Evolutionary conservation across 2,888 invertebrate genomes (phyloP).

Genomic region (Pheosia gnoma): DNA sequence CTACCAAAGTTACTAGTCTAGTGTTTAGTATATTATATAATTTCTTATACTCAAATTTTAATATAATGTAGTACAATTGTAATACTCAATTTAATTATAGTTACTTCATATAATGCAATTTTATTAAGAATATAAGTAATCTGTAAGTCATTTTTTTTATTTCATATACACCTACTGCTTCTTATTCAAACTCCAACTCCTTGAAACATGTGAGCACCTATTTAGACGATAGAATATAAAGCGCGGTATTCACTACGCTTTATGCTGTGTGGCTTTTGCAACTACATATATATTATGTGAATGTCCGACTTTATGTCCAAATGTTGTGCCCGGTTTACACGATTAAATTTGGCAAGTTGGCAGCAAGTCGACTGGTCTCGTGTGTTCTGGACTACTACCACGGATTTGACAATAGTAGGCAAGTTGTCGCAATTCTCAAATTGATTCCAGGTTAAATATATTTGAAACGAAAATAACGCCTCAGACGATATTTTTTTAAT

Average conservation of each 20-base stretch:
- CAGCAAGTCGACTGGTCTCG: no score
- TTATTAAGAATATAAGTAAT: neutral
- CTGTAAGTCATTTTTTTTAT: no score
- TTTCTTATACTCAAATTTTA: neutral
- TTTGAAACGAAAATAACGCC: no score
- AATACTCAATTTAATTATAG: neutral
- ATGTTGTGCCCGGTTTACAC: no score
- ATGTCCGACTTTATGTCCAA: conserved; percentile 17
- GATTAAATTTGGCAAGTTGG: no score
- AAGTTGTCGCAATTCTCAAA: no score
- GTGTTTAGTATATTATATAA: neutral
- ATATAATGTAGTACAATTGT: neutral
- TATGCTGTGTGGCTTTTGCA: conserved; percentile 14
- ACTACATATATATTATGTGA: conserved; percentile 34
- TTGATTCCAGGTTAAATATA: no score
- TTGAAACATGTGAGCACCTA: conserved; percentile 8
- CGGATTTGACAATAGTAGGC: no score
- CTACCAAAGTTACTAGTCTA: conserved; percentile 1
- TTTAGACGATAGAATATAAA: conserved; percentile 23
- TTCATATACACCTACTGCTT: conserved; percentile 5
- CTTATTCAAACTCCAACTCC: conserved; percentile 19
- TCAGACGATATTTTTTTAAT: no score
- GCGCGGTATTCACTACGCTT: conserved; percentile 17
- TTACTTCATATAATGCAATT: neutral
- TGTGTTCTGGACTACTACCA: no score